Base-by-base conservation (phyloP, 2,797 vertebrate genomes). In the Schizopygopsis malacanthus region DNA sequence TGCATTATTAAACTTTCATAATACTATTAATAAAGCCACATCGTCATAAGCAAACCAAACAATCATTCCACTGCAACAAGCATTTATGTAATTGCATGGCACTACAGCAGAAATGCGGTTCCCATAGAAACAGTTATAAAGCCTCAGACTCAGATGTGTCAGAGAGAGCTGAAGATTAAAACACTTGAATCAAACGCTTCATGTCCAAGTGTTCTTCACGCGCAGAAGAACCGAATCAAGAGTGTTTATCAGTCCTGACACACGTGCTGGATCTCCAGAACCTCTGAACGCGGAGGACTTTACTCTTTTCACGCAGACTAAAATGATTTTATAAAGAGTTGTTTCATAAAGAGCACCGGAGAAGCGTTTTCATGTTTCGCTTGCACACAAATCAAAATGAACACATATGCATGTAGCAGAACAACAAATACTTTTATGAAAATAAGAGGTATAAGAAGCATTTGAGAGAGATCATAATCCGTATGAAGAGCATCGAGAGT, bases 51-150 rank as follows among this genome's bases (percentile, higher is more conserved):
- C 78, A 65, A 11, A 45, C 3, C 15, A 63, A 61, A 65, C 28
- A 54, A 56, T 39, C 20, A 65, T n/a, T 52, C 43, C 65, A 63
- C 25, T 71, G 39, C 56, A 61, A 73, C 28, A 72, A 43, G 37
- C 20, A 56, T 86, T 86, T 54, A 70, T 69, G 45, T 52, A 61
- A 54, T 65, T 54, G 28, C 54, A 73, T 63, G 22, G 67, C 20
- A 65, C 63, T 41, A 70, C 12, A 39, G 5, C 28, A 43, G 16
- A 18, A 12, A 16, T 75, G 52, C 59, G 41, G 86, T 89, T 85
- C 45, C 84, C 81, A 67, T 81, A 69, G 86, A 78, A 86, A 89
- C 84, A 13, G 69, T 39, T 76, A 52, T 79, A 78, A 69, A 83
- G 72, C 47, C 72, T 67, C 18, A 73, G 37, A 65, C 77, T 72